Evolutionary conservation across 2,113 vertebrate genomes (phyloP).

Genomic region (Dinomys branickii): DNA sequence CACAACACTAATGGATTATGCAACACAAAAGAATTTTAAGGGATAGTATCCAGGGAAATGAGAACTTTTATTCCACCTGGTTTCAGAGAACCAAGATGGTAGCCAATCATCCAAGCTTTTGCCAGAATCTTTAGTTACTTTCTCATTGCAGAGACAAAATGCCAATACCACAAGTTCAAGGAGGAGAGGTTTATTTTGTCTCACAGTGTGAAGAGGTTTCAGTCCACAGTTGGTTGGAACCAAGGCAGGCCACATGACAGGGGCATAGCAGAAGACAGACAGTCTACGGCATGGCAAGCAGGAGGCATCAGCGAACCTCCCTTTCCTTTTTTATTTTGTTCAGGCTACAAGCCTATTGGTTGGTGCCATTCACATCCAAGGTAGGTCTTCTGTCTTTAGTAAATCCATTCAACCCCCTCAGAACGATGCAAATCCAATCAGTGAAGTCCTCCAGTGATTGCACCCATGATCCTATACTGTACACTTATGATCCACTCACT

Average conservation of each 20-base stretch:
- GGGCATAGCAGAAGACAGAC: not conserved
- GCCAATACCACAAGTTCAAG: not conserved
- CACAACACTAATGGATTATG: not conserved
- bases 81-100: not conserved
- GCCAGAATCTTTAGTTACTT: not conserved
- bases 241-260: not conserved
- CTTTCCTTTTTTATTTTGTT: not conserved
- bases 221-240: not conserved
- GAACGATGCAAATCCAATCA: not conserved
- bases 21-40: not conserved
- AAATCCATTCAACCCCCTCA: not conserved
- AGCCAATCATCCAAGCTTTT: not conserved
- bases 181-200: not conserved
- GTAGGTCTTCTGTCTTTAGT: not conserved
- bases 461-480: not conserved
- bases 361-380: not conserved
- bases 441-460: not conserved
- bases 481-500: not conserved
- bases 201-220: not conserved
- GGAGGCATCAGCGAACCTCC: not conserved
- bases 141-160: not conserved
- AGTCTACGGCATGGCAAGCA: not conserved
- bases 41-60: not conserved
- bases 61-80: not conserved
- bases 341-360: not conserved